A percentile compares a stretch with the other conserved stretches of the same genome.
Conservation (phyloP, 2,888 invertebrate genomes). For the Hypena proboscidalis region DNA sequence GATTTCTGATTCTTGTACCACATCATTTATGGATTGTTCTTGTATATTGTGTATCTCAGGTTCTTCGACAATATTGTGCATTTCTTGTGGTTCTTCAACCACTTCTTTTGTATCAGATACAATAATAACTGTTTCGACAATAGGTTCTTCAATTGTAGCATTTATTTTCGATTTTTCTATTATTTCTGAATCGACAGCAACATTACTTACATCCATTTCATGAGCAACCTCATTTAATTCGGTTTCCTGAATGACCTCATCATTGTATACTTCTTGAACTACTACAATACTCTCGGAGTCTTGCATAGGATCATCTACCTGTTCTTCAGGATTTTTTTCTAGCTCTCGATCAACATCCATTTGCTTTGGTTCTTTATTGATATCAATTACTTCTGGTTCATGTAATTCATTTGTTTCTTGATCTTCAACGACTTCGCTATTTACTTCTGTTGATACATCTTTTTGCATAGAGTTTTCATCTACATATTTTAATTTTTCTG, state of each 20-base stretch:
- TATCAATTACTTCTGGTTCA: no score
- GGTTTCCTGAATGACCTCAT: neutral
- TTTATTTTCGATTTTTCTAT: neutral
- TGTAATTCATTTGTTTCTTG: neutral
- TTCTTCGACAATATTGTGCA: neutral
- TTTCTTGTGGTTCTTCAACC: neutral
- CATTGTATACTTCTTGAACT: constrained; percentile 6
- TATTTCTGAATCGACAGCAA: neutral
- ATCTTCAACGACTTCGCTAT: constrained; percentile 1
- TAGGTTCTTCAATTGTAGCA: neutral
- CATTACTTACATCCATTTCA: neutral
- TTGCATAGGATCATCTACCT: constrained; percentile 6
- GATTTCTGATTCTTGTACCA: neutral
- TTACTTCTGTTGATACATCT: neutral
- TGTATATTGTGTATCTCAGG: neutral
- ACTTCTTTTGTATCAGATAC: neutral
- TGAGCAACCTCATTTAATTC: neutral
- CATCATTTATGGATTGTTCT: neutral
- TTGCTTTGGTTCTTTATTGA: neutral
- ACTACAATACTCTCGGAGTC: constrained; percentile 6
- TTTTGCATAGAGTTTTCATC: constrained; percentile 5
- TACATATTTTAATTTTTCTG: constrained; percentile 23
- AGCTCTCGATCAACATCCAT: neutral
- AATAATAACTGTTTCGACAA: no score
- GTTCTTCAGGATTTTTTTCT: constrained; percentile 11